Base-by-base conservation (phyloP, 2,888 invertebrate genomes). In the Hermaeophaga mercurialis region DNA sequence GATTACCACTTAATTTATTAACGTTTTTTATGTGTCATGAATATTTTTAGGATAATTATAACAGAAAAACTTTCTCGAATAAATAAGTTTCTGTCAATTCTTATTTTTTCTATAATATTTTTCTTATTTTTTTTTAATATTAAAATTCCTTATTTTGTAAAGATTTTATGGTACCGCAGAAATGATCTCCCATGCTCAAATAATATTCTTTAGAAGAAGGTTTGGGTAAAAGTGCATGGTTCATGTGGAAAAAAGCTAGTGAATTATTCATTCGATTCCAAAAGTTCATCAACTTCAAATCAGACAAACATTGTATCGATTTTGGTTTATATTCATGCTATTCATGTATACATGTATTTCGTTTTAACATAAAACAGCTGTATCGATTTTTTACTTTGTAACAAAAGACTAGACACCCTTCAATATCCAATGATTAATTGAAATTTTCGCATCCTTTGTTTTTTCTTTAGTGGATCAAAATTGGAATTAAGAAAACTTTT, bases 201-300 rank as follows among this genome's bases (percentile, higher is more conserved):
- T 8, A 8, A 26, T 9, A 26, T 26, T 26, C 8, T 8, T 26
- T 9, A 26, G 2, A 26, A 8, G 9, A 26, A 9, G 9, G 26
- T 26, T 26, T 26, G 4, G 2, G 26, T 26, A 26, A 7, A 26
- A 26, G 9, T 26, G 9, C 26, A 2, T 7, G 5, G 5, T 4
- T 7, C 2, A 4, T 2, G 2, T 26, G 26, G 8, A 4, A 17
- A 8, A n/a, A 18, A 28, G 11, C 1, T 6, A 22, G 12, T 11
- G 12, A 33, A 19, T 46, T 46, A 34, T 26, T 24, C 19, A 39
- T 39, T 17, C 8, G 28, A 41, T 19, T n/a, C 19, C 19, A 11
- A 39, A 39, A 19, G 50, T 38, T 50, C 50, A 41, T 41, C 41
- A 50, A 50, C 50, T 50, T 33, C 31, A 50, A 41, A 41, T 50